Percentiles rank a stretch among this genome's conserved stretches.
Evolutionary conservation across 2,888 invertebrate genomes (phyloP).

Genomic region (Spodoptera exigua): DNA sequence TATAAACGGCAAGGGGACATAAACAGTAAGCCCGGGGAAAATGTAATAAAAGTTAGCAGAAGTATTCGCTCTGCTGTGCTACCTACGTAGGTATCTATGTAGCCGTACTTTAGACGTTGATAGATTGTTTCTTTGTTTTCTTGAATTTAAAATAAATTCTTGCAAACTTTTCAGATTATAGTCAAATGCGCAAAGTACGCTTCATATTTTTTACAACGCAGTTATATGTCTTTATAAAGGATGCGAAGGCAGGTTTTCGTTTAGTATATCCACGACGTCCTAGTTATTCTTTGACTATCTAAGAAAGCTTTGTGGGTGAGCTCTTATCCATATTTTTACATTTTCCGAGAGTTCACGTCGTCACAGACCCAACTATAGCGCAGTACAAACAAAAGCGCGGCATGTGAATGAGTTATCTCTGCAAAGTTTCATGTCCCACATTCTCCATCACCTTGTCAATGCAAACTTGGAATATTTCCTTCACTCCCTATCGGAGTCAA

Average conservation of each 20-base stretch:
- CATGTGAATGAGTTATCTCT: conserved; percentile 64
- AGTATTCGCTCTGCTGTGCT: conserved; percentile 64
- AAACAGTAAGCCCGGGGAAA: conserved; percentile 72
- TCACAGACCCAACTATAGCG: conserved; percentile 53
- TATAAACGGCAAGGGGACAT: conserved; percentile 72
- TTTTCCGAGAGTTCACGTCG: conserved; percentile 44
- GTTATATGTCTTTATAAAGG: conserved; percentile 18
- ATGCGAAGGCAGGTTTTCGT: conserved; percentile 9
- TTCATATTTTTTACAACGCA: conserved; percentile 16
- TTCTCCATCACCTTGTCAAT: conserved; percentile 56
- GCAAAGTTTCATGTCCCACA: conserved; percentile 59
- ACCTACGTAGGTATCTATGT: conserved; percentile 41
- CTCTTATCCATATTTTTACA: conserved; percentile 42
- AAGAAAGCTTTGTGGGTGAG: conserved; percentile 37
- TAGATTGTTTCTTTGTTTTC: conserved; percentile 64
- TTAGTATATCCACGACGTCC: conserved; percentile 26
- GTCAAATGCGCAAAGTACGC: conserved; percentile 16
- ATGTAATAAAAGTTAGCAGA: conserved; percentile 74
- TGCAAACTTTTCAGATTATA: conserved; percentile 45
- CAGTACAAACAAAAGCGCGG: conserved; percentile 59
- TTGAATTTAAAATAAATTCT: conserved; percentile 62
- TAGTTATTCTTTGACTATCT: conserved; percentile 29
- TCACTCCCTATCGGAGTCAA: conserved; percentile 50
- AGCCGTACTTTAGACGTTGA: conserved; percentile 64
- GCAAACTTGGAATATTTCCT: conserved; percentile 65